Evolutionary conservation across 1,140 invertebrate genomes (phyloP).

Genomic region (Mycetomoellerius zeteki): DNA sequence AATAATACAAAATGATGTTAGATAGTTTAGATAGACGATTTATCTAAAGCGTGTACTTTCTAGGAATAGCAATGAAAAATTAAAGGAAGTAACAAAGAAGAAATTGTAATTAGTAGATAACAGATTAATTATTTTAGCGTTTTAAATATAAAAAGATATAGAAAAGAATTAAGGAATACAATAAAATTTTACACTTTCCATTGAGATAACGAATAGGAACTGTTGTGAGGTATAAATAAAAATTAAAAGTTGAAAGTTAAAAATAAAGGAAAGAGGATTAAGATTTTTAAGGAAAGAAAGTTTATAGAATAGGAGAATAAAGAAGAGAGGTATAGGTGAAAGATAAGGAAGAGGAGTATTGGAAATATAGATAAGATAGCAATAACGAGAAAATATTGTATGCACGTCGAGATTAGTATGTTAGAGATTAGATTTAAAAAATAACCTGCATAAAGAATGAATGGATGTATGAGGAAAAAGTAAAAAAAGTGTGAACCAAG

Average conservation of each 20-base stretch:
- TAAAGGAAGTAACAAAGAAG: not conserved
- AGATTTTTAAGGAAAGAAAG: no score
- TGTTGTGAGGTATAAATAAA: no score
- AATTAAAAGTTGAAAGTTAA: no score
- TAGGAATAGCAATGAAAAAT: not conserved
- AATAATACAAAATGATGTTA: not conserved
- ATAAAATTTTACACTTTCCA: not conserved
- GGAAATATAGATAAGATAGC: not conserved
- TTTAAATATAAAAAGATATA: not conserved
- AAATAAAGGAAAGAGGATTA: no score
- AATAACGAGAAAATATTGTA: no score
- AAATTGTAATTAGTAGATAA: not conserved
- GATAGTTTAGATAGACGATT: not conserved
- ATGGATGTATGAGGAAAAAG: no score
- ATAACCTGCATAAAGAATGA: no score
- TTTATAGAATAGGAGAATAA: no score
- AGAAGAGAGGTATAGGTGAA: not conserved
- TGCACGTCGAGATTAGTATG: no score
- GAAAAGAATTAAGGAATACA: not conserved
- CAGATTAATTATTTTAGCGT: not conserved
- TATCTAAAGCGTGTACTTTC: not conserved
- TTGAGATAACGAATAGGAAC: no score
- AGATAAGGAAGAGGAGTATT: not conserved
- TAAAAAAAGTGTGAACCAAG: no score
- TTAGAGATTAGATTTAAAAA: no score